Base-by-base conservation (phyloP, 2,797 vertebrate genomes). In the Pempheris klunzingeri region DNA sequence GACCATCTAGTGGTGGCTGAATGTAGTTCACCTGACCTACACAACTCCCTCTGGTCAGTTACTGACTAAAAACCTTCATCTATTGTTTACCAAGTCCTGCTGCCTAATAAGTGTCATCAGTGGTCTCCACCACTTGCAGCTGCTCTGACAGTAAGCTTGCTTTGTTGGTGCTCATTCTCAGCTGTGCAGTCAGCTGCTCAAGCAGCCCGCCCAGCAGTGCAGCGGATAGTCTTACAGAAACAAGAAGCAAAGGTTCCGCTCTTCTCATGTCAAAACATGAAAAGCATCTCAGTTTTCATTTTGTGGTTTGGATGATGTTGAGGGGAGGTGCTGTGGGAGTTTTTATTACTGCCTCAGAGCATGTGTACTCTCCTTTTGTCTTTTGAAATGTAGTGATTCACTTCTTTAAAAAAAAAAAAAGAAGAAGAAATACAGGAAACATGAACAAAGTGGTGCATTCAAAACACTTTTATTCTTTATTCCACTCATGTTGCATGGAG, bases 401-500 rank as follows among this genome's bases (percentile, higher is more conserved):
- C 0, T 22, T 59, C 30, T n/a, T n/a, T n/a, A n/a, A n/a, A n/a
- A n/a, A n/a, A n/a, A n/a, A n/a, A n/a, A n/a, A n/a, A n/a, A n/a
- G n/a, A n/a, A n/a, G n/a, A n/a, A 32, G 30, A 32, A 68, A 54
- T 24, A 59, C 26, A 73, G 15, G 11, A 55, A 41, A 46, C 62
- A 47, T 0, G 18, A 38, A 28, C 41, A 61, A n/a, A 28, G 12
- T 22, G 18, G 12, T 84, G 54, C 73, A 61, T 72, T 82, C 28
- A 57, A 3, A 69, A 43, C 13, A 20, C 9, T 4, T 69, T 74
- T 77, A 82, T 77, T 87, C 67, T 71, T 69, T 73, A 74, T 60
- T 87, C 69, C 49, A 12, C 47, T 84, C 84, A 80, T 86, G 84
- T 86, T 90, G 66, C 88, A 84, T 78, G 85, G 60, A 80, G 76